Evolutionary conservation across 2,888 invertebrate genomes (phyloP).

Genomic region (Drosophila cognata): DNA sequence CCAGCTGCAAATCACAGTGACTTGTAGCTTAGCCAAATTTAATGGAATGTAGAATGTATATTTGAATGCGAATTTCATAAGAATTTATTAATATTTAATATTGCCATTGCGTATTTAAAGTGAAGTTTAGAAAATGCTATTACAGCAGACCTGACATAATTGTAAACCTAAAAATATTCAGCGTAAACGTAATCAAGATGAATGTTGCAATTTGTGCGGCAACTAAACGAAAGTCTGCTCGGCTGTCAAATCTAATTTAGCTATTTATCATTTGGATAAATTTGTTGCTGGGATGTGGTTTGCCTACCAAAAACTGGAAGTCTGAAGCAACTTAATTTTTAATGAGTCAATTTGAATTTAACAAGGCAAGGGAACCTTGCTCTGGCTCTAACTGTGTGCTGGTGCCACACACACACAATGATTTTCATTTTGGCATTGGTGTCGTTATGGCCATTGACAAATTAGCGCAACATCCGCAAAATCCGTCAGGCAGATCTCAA

Average conservation of each 20-base stretch:
- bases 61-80: not conserved
- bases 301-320: conserved; percentile 12
- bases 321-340: conserved; percentile 76
- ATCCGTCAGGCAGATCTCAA: conserved; percentile 58
- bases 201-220: conserved; percentile 73
- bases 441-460: conserved; percentile 74
- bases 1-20: not conserved
- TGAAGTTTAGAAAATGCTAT: conserved; percentile 13
- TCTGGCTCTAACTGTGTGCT: not conserved
- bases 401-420: conserved; percentile 68
- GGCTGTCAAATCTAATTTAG: conserved; percentile 80
- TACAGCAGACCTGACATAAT: conserved; percentile 38
- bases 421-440: conserved; percentile 62
- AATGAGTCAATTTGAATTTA: conserved; percentile 81
- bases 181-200: conserved; percentile 77
- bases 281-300: conserved; percentile 55
- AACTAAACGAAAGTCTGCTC: conserved; percentile 32
- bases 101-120: not conserved
- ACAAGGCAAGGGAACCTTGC: conserved; percentile 63
- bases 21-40: not conserved
- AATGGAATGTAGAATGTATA: not conserved
- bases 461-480: conserved; percentile 74
- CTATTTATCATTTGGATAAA: conserved; percentile 80
- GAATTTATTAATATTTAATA: conserved; percentile 2
- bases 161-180: conserved; percentile 51